These are phyloP conservation scores for Meta bourneti DNA, from an alignment of 2,888 invertebrate species.

Conservation along the genomic window DNA sequence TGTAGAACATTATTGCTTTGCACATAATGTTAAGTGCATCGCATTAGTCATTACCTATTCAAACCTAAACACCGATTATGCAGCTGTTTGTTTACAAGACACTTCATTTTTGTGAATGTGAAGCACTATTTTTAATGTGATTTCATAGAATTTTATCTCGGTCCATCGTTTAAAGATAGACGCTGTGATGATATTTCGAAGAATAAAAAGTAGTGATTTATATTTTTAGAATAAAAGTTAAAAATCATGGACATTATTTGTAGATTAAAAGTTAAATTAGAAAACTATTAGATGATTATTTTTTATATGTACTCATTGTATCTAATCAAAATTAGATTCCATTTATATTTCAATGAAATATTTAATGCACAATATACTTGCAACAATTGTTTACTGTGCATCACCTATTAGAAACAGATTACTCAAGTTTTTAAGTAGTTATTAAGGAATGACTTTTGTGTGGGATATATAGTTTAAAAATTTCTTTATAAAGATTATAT, in stretches of 20 bases:
- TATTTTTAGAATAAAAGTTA: conserved; percentile 61
- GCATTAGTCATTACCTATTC: conserved; percentile 12
- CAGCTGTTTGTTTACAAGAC: conserved; percentile 67
- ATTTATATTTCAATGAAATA: conserved; percentile 18
- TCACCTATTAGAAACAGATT: neutral
- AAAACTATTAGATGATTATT: conserved; percentile 55
- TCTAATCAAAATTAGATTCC: conserved; percentile 42
- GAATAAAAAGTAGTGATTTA: conserved; percentile 51
- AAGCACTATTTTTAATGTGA: conserved; percentile 66
- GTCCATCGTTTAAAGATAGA: conserved; percentile 35
- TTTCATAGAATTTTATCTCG: conserved; percentile 59
- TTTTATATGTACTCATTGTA: conserved; percentile 53
- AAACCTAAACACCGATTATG: conserved; percentile 40
- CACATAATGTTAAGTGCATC: neutral
- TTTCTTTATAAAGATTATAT: neutral
- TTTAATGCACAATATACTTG: neutral
- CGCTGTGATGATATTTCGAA: conserved; percentile 28
- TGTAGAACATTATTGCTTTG: conserved; percentile 13
- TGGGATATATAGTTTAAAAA: neutral
- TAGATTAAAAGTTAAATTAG: conserved; percentile 41
- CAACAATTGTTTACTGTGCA: neutral
- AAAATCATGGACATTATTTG: conserved; percentile 39
- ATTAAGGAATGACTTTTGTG: neutral
- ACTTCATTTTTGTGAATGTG: conserved; percentile 54
- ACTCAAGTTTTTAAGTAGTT: too few relatives aligned